These are phyloP conservation scores for Autographa gamma DNA, from an alignment of 2,888 invertebrate species.

Conservation along the genomic window DNA sequence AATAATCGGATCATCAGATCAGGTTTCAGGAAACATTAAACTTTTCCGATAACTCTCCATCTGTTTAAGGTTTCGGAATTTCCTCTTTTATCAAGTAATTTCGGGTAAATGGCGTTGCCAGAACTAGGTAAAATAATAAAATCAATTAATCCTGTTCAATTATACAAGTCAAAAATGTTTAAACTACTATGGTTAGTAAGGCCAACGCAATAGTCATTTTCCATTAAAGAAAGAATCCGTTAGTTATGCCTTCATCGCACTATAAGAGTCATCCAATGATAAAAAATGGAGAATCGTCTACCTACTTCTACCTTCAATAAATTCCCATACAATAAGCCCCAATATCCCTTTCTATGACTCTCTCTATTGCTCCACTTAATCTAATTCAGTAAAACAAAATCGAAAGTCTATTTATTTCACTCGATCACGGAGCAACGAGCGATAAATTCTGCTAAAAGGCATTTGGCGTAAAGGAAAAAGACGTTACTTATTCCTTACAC, in stretches of 20 bases:
- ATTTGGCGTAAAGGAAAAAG: conserved; percentile 28
- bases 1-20: conserved; percentile 34
- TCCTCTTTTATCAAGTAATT: not conserved
- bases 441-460: conserved; percentile 46
- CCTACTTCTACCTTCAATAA: no score
- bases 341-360: not conserved
- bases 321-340: not conserved
- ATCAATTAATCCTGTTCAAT: no score
- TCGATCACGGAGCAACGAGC: conserved; percentile 33
- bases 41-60: not conserved
- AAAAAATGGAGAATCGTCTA: no score
- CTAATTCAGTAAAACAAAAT: conserved; percentile 41
- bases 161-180: no score
- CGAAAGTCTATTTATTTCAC: conserved; percentile 44
- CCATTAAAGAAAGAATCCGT: no score
- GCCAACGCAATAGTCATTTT: no score
- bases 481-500: conserved; percentile 44
- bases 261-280: no score
- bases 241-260: no score
- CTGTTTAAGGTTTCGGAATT: conserved; percentile 1
- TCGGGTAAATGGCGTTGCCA: not conserved
- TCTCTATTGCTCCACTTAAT: conserved; percentile 34
- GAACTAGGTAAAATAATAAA: no score
- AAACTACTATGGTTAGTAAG: no score
- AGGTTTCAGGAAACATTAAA: not conserved